Conservation (phyloP, 2,113 vertebrate genomes). For the Pampusana beccarii region DNA sequence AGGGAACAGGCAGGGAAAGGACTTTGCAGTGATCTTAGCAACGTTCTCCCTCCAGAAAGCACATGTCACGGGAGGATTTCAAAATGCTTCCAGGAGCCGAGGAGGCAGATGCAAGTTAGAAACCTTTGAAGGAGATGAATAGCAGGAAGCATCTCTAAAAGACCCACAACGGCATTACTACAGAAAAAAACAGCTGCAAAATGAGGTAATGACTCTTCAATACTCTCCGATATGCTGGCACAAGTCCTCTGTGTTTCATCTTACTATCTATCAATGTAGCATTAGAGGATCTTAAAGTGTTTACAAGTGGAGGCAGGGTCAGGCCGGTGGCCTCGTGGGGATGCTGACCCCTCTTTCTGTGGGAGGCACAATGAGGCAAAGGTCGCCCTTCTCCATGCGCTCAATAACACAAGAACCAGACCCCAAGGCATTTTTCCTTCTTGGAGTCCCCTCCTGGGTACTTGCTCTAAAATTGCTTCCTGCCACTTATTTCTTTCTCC, state of each 20-base stretch:
- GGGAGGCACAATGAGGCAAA: not conserved
- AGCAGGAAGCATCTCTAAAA: constrained; percentile 64
- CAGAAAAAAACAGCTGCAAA: constrained; percentile 65
- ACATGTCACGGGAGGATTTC: not conserved
- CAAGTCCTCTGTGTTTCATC: constrained; percentile 25
- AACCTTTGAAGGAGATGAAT: constrained; percentile 68
- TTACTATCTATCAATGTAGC: constrained; percentile 29
- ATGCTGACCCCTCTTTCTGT: not conserved
- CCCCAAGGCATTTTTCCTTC: not conserved
- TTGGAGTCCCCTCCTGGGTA: not conserved
- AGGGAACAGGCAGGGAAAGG: not conserved
- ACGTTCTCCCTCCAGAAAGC: constrained; percentile 20
- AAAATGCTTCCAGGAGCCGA: constrained; percentile 34
- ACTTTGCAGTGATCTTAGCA: not conserved
- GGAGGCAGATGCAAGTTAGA: constrained; percentile 58
- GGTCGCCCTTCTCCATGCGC: not conserved
- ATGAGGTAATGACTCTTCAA: constrained; percentile 69
- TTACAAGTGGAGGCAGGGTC: not conserved
- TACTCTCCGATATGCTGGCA: constrained; percentile 49
- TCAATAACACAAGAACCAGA: not conserved
- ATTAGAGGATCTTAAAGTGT: constrained; percentile 36
- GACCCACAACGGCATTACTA: constrained; percentile 63
- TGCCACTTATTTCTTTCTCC: not conserved
- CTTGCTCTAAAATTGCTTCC: not conserved
- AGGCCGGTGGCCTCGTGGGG: not conserved